A percentile compares a stretch with the other conserved stretches of the same genome.
These are phyloP conservation scores for Nezara viridula DNA, from an alignment of 2,888 invertebrate genomes.

Conservation along the genomic window DNA sequence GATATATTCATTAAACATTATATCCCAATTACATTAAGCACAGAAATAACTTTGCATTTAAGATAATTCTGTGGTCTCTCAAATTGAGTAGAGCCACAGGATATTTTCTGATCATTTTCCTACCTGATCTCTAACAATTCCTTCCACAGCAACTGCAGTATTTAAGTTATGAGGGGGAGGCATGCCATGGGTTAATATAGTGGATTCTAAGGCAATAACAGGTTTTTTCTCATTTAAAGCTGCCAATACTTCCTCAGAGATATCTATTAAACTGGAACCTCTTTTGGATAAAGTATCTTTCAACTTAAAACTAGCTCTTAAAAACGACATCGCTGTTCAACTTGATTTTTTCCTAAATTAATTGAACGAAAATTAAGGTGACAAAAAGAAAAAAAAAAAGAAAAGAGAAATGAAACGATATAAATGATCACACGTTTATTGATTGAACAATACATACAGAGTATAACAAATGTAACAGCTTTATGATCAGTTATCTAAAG, in stretches of 20 bases:
- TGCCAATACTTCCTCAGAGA: constrained; percentile 73
- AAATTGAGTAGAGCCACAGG: background rate
- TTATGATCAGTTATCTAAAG: background rate
- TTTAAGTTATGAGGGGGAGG: constrained; percentile 92
- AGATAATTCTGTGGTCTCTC: background rate
- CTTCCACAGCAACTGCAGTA: constrained; percentile 87
- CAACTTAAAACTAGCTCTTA: background rate
- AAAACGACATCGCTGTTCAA: background rate
- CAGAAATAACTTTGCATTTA: background rate
- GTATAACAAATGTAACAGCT: background rate
- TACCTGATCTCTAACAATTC: constrained; percentile 80
- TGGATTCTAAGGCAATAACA: constrained; percentile 95
- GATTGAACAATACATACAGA: background rate
- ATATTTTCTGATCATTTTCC: background rate
- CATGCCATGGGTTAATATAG: constrained; percentile 99
- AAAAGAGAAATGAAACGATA: constrained; percentile 1
- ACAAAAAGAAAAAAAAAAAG: background rate
- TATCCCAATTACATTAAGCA: background rate
- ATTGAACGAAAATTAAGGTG: background rate
- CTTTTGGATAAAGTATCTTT: background rate
- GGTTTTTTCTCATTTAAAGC: constrained; percentile 78
- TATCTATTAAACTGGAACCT: constrained; percentile 63
- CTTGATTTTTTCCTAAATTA: background rate
- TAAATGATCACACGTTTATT: constrained; percentile 11
- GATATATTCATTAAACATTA: background rate